Conservation (phyloP, 2,113 vertebrate species). For the Osmerus mordax region DNA sequence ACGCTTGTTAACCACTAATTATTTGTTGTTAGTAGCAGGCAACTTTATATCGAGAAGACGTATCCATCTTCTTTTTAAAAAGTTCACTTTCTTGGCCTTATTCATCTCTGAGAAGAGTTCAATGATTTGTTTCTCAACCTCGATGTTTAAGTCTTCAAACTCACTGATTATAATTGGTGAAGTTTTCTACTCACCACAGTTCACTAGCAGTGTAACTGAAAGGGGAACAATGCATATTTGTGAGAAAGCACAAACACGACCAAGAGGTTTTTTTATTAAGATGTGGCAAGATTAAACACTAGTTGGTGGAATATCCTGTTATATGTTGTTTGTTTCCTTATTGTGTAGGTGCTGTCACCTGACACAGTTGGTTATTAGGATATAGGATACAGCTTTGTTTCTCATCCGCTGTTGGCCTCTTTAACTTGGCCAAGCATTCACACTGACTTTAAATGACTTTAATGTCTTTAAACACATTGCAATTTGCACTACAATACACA, state of each 20-base stretch:
- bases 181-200: constrained; percentile 8
- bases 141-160: constrained; percentile 5
- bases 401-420: no score
- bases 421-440: no score
- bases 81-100: constrained; percentile 18
- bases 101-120: constrained; percentile 5
- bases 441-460: no score
- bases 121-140: not conserved
- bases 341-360: constrained; percentile 67
- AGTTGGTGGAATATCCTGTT: constrained; percentile 40
- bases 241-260: constrained; percentile 15
- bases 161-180: constrained; percentile 14
- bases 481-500: no score
- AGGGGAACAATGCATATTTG: constrained; percentile 23
- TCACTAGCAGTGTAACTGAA: constrained; percentile 1
- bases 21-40: no score
- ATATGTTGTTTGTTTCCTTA: constrained; percentile 56
- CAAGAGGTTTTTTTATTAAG: constrained; percentile 41
- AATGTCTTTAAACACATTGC: no score
- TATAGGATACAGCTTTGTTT: constrained; percentile 30
- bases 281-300: constrained; percentile 42
- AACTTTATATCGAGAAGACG: not conserved
- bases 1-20: no score
- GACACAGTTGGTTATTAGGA: constrained; percentile 30
- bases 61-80: not conserved